Conservation (phyloP, 2,797 vertebrate species). For the Aphelocoma californica region DNA sequence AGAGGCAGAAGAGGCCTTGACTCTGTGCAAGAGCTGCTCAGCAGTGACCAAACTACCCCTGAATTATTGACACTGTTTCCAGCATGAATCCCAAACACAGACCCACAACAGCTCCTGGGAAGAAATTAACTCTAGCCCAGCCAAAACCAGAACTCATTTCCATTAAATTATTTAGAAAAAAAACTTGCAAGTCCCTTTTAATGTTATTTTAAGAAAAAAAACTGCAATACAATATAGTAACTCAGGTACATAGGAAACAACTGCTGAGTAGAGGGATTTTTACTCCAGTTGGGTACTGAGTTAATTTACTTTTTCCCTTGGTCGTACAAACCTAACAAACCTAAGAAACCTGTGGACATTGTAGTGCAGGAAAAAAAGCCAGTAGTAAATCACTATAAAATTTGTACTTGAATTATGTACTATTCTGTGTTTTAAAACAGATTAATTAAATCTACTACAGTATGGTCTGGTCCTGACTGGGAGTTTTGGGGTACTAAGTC, state of each 20-base stretch:
- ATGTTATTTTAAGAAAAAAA: background rate
- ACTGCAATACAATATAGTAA: too few relatives aligned
- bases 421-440: background rate
- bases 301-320: background rate
- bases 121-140: background rate
- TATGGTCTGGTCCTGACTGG: background rate
- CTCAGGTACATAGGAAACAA: background rate
- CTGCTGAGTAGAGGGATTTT: background rate
- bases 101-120: background rate
- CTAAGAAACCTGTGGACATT: background rate
- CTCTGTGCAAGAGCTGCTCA: background rate
- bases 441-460: background rate
- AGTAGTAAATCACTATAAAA: background rate
- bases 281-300: background rate
- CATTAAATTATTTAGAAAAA: background rate
- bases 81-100: background rate
- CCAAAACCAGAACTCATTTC: background rate
- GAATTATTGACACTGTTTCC: background rate
- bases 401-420: background rate
- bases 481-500: background rate
- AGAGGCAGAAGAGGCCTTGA: background rate
- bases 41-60: background rate
- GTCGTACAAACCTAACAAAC: background rate
- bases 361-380: background rate
- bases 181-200: background rate